A percentile compares a stretch with the other conserved stretches of the same genome.
These are phyloP conservation scores for Megamerina dolium DNA, from an alignment of 2,888 invertebrate genomes.

Conservation along the genomic window DNA sequence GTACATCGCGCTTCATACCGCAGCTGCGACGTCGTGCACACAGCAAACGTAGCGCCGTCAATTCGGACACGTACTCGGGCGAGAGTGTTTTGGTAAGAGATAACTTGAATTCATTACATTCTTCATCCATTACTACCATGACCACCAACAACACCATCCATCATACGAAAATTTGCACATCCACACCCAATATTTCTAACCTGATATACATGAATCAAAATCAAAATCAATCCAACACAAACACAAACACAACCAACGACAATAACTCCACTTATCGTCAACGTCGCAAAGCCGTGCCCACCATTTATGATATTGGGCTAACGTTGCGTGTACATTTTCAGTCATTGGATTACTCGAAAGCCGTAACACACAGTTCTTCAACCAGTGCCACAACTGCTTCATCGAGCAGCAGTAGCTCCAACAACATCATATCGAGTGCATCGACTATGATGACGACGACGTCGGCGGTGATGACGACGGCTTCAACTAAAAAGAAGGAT, in stretches of 20 bases:
- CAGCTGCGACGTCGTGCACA: constrained; percentile 42
- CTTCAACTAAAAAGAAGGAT: constrained; percentile 26
- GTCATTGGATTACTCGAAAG: constrained; percentile 44
- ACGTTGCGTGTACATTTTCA: constrained; percentile 45
- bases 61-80: constrained; percentile 47
- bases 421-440: constrained; percentile 18
- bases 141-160: constrained; percentile 25
- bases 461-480: constrained; percentile 14
- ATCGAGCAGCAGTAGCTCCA: constrained; percentile 31
- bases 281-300: constrained; percentile 38
- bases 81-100: constrained; percentile 49
- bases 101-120: constrained; percentile 24
- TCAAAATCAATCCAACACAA: no score
- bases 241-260: constrained; percentile 16
- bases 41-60: constrained; percentile 43
- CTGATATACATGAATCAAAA: no score
- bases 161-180: constrained; percentile 22
- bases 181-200: constrained; percentile 29
- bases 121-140: constrained; percentile 19
- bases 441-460: constrained; percentile 18
- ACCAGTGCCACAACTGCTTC: constrained; percentile 27
- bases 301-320: constrained; percentile 42
- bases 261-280: constrained; percentile 25
- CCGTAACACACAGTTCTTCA: constrained; percentile 27
- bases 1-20: constrained; percentile 46